phyloP scores from a whole-genome alignment of 2,888 invertebrate genomes.

The Drosophila sordidapex region DNA sequence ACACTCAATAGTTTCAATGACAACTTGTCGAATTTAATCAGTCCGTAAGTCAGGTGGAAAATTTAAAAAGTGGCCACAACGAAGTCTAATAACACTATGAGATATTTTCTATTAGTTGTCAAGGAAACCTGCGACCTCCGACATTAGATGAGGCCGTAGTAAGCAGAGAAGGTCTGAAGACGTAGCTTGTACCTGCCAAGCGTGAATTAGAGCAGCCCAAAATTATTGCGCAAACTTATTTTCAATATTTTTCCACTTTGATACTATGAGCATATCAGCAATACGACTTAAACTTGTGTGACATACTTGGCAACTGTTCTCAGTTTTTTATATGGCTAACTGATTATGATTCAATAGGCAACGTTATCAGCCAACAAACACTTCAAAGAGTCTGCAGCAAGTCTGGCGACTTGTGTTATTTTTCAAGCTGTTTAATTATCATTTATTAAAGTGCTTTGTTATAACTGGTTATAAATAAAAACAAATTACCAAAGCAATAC shows the following conservation, averaged over 20 bases:
- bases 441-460: slow-evolving; percentile 10
- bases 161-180: not conserved
- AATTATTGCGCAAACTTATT: not conserved
- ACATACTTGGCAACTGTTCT: not conserved
- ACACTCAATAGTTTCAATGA: slow-evolving; percentile 23
- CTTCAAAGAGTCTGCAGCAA: slow-evolving; percentile 13
- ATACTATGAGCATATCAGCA: not conserved
- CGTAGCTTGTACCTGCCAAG: not conserved
- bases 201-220: not conserved
- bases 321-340: not conserved
- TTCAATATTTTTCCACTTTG: not conserved
- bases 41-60: not conserved
- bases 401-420: not conserved
- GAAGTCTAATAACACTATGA: not conserved
- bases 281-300: not conserved
- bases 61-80: slow-evolving; percentile 13
- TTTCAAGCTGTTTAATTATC: slow-evolving; percentile 14
- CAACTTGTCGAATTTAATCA: slow-evolving; percentile 11
- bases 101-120: not conserved
- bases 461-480: slow-evolving; percentile 7
- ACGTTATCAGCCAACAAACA: slow-evolving; percentile 14
- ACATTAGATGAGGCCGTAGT: slow-evolving; percentile 30
- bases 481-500: slow-evolving; percentile 16
- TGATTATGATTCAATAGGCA: not conserved
- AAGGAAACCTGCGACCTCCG: slow-evolving; percentile 39